Percentiles rank a stretch among this genome's conserved stretches.
Conservation (phyloP, 2,888 invertebrate species). For the Lydus trimaculatus region DNA sequence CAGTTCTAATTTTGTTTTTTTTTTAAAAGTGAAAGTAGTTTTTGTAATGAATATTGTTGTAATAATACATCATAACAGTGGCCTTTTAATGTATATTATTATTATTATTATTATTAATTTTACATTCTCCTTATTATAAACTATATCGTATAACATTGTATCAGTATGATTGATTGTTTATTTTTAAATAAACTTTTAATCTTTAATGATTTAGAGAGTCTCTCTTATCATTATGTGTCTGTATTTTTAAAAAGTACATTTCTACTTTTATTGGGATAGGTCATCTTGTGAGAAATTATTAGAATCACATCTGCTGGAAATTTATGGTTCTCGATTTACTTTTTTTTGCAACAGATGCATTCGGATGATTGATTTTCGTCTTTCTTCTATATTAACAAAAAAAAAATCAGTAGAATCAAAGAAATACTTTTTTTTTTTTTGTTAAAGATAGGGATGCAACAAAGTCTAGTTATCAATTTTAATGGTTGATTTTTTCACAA, state of each 20-base stretch:
- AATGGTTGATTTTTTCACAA: background rate
- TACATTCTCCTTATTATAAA: background rate
- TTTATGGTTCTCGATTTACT: conserved; percentile 17
- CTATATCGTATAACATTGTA: background rate
- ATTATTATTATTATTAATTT: background rate
- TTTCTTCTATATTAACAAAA: background rate
- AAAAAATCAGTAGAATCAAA: too few species aligned
- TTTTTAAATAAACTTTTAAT: background rate
- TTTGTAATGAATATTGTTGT: conserved; percentile 24
- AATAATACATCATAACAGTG: conserved; percentile 14
- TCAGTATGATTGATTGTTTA: background rate
- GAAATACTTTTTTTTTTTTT: too few species aligned
- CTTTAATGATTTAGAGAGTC: background rate
- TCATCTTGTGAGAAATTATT: background rate
- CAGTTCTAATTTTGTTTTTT: conserved; percentile 17
- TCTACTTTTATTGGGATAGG: background rate
- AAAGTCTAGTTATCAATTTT: too few species aligned
- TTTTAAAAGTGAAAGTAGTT: conserved; percentile 43
- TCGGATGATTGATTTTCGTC: background rate
- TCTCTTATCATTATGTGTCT: background rate
- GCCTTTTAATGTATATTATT: conserved; percentile 16
- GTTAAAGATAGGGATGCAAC: too few species aligned
- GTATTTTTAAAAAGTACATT: background rate
- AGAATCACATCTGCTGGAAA: conserved; percentile 28
- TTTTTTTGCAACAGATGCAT: background rate